These are phyloP conservation scores for Podarcis lilfordi DNA, from an alignment of 2,797 vertebrate species.

Conservation along the genomic window DNA sequence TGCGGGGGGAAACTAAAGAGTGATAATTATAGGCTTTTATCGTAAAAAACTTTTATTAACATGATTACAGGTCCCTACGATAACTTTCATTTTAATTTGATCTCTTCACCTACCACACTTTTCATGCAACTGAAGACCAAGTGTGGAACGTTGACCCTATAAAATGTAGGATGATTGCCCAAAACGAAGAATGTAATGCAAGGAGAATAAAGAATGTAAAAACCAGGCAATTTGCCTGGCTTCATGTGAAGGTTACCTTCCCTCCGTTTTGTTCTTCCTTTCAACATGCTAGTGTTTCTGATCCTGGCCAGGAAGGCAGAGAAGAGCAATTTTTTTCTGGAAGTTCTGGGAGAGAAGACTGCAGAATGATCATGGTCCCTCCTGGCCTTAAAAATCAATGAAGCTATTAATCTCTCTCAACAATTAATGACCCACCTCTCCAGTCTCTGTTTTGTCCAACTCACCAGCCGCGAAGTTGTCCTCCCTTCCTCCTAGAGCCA, in stretches of 20 bases:
- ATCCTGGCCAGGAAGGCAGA: conserved; percentile 6
- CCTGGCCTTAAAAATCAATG: conserved; percentile 22
- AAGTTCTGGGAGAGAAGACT: not conserved
- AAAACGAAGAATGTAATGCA: conserved; percentile 15
- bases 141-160: not conserved
- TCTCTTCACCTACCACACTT: conserved; percentile 19
- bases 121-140: conserved; percentile 42
- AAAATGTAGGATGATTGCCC: not conserved
- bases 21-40: conserved; percentile 19
- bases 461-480: not conserved
- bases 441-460: not conserved
- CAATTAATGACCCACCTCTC: not conserved
- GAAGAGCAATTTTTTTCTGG: conserved; percentile 3
- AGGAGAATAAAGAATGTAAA: not conserved
- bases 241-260: not conserved
- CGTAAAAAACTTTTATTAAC: conserved; percentile 28
- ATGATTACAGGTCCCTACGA: conserved; percentile 21
- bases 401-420: conserved; percentile 1
- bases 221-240: not conserved
- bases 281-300: not conserved
- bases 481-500: not conserved
- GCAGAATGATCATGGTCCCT: not conserved
- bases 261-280: not conserved
- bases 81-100: conserved; percentile 36
- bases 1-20: conserved; percentile 19